Evolutionary conservation across 2,888 invertebrate genomes (phyloP).

Genomic region (Thysanoteuthis rhombus): DNA sequence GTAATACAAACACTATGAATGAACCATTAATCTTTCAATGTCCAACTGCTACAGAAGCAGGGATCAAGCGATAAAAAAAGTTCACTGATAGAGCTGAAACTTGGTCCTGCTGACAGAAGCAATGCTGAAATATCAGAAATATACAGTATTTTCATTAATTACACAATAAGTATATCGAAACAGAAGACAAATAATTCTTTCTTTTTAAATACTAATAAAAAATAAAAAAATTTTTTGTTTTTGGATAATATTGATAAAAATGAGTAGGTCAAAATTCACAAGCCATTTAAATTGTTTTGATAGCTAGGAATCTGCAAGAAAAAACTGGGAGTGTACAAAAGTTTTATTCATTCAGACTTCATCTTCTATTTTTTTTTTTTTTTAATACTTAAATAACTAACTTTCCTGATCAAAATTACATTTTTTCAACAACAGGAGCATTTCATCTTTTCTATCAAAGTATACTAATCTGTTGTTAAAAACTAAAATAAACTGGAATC

Average conservation of each 20-base stretch:
- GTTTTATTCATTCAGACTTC: no score
- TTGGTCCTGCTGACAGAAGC: neutral
- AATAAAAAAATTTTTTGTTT: neutral
- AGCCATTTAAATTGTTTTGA: no score
- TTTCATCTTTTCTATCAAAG: no score
- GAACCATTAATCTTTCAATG: neutral
- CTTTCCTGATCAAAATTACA: no score
- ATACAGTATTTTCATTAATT: neutral
- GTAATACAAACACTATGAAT: neutral
- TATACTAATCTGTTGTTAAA: no score
- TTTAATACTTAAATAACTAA: no score
- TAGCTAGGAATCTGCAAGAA: no score
- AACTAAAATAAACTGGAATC: no score
- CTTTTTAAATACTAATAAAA: neutral
- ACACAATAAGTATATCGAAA: neutral
- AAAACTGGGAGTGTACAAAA: no score
- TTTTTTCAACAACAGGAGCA: no score
- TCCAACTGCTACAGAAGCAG: neutral
- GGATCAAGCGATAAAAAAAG: neutral
- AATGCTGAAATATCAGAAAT: neutral
- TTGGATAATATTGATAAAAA: neutral
- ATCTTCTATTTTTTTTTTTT: no score
- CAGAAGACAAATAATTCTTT: neutral
- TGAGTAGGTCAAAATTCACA: neutral
- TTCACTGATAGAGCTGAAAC: neutral